These are phyloP conservation scores for Byasa hedistus DNA, from an alignment of 2,888 invertebrate genomes.

Conservation along the genomic window DNA sequence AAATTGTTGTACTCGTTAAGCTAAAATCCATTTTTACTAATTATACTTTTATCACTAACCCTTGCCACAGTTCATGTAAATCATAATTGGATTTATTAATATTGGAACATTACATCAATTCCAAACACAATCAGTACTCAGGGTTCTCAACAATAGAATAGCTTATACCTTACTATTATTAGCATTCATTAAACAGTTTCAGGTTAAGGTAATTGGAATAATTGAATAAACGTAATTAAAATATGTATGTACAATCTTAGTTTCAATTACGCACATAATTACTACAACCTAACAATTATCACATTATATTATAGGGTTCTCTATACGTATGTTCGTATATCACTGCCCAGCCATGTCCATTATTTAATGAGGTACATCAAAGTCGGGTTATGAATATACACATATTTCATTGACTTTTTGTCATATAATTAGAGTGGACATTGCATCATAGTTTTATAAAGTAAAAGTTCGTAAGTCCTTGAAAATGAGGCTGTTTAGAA, in stretches of 20 bases:
- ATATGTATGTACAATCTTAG: neutral
- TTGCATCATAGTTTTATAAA: too few species aligned
- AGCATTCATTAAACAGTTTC: neutral
- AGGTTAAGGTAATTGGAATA: neutral
- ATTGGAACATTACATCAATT: too few species aligned
- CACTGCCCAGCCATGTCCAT: neutral
- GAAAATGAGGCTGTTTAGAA: too few species aligned
- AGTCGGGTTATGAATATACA: neutral
- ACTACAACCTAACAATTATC: neutral
- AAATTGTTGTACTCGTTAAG: too few species aligned
- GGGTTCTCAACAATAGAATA: too few species aligned
- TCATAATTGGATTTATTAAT: too few species aligned
- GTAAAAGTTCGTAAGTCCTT: too few species aligned
- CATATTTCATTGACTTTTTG: neutral
- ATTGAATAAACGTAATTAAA: constrained; percentile 1
- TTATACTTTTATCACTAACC: too few species aligned
- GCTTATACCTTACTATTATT: neutral
- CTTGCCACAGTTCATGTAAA: too few species aligned
- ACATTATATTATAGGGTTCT: neutral
- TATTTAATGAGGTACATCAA: neutral
- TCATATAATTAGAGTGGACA: neutral
- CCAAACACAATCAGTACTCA: too few species aligned
- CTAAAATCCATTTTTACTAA: too few species aligned
- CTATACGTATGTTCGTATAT: neutral
- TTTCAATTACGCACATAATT: neutral